Percentiles rank a stretch among this genome's conserved stretches.
These are phyloP conservation scores for Cariama cristata DNA, from an alignment of 2,113 vertebrate species.

Conservation along the genomic window DNA sequence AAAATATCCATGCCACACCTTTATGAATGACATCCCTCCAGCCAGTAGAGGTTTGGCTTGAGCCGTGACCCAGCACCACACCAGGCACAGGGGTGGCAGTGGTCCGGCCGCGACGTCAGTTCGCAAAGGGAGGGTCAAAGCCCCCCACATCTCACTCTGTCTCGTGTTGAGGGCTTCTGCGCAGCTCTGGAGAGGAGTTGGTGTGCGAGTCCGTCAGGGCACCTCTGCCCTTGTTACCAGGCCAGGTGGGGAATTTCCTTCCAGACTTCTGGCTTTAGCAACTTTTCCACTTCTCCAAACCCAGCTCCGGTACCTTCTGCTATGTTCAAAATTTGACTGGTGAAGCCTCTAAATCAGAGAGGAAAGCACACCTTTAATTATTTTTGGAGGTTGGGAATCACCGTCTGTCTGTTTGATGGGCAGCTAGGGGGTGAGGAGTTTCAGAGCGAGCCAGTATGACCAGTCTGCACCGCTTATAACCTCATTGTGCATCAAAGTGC, in stretches of 20 bases:
- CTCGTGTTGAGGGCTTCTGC: accelerated
- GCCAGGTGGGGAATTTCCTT: not conserved
- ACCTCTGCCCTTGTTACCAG: not conserved
- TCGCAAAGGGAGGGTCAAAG: not conserved
- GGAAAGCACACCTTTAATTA: not conserved
- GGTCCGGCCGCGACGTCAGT: not conserved
- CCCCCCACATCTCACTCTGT: not conserved
- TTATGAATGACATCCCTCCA: not conserved
- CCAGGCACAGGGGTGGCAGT: not conserved
- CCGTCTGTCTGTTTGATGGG: not conserved
- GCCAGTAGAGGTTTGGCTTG: accelerated
- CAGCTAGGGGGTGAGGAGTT: not conserved
- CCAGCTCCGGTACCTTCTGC: not conserved
- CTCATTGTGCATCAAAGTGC: not conserved
- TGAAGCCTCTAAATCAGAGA: not conserved
- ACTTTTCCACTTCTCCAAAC: not conserved
- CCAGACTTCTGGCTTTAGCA: not conserved
- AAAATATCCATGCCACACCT: not conserved
- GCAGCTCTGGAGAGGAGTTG: not conserved
- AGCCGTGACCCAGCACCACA: not conserved
- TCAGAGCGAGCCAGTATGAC: not conserved
- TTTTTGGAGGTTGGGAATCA: not conserved
- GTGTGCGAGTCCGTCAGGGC: not conserved
- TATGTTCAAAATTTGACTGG: accelerated
- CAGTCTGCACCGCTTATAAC: accelerated